Evolutionary conservation across 2,113 vertebrate genomes (phyloP), one percentile per base, ranked within the genome.

Genomic region (Erpornis zantholeuca): DNA sequence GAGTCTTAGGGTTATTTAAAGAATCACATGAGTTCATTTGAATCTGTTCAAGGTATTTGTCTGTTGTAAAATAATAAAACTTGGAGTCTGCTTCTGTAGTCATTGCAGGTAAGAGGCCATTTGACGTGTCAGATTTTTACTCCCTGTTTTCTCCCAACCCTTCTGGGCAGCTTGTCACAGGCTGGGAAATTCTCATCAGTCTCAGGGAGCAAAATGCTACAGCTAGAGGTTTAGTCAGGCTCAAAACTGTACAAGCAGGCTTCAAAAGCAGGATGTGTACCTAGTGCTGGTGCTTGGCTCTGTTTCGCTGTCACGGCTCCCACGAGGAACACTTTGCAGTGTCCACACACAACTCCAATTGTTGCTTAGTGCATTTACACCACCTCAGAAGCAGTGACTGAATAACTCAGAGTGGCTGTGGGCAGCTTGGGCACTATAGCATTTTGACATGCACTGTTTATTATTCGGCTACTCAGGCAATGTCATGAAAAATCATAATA

Each of bases 401-500:
- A 86, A 56, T 42, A 95, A 64, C 18, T 72, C 35, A 3, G 36
- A 25, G 82, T 25, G 82, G 18, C 60, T 90, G 56, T 12, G 83
- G 81, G 79, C 59, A 86, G 81, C 88, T 79, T 2, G 21, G 65
- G 57, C 42, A 35, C 77, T 80, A 75, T 44, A 91, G 90, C 27
- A 2, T 91, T 96, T 66, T 83, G 94, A 94, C 88, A 75, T 38
- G 54, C 82, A 81, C 66, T 83, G 86, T 82, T 95, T 97, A 81
- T 91, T 97, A 96, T 97, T 94, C 86, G 94, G 47, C 96, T 78
- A 73, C 93, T 97, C 96, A 90, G 72, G 82, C 94, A 93, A 91
- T 91, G 93, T 96, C 96, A 97, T 64, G 88, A 97, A 97, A 98
- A 96, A 97, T 92, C 96, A 98, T 96, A 98, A 96, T 90, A 97